Conservation (phyloP, 2,888 invertebrate genomes). For the Sminthurinus aureus region DNA sequence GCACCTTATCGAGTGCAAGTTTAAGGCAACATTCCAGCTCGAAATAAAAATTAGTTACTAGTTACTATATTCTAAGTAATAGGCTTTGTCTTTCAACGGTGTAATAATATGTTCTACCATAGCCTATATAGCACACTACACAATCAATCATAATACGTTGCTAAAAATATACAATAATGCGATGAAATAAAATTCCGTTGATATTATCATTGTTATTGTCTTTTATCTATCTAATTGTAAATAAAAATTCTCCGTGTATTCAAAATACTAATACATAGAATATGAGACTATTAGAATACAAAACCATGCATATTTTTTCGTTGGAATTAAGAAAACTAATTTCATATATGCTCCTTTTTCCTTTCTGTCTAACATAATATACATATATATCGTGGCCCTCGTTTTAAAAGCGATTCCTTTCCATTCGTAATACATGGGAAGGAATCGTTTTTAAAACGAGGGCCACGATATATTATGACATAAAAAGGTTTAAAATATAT, state of each 20-base stretch:
- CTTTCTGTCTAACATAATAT: background rate
- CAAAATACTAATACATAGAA: slow-evolving; percentile 6
- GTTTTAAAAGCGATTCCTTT: too few relatives aligned
- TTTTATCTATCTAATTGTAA: background rate
- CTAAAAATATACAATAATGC: slow-evolving; percentile 14
- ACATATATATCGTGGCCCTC: too few relatives aligned
- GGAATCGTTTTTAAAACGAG: too few relatives aligned
- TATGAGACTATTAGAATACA: too few relatives aligned
- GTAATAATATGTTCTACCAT: too few relatives aligned
- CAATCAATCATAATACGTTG: background rate
- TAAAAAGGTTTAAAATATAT: background rate
- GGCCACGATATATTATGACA: too few relatives aligned
- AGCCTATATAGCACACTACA: too few relatives aligned
- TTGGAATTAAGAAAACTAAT: background rate
- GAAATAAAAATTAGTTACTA: slow-evolving; percentile 1
- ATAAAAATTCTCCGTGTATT: slow-evolving; percentile 1
- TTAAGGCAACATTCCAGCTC: slow-evolving; percentile 20
- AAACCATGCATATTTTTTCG: too few relatives aligned
- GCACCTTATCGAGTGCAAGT: slow-evolving; percentile 14
- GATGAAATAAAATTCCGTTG: background rate
- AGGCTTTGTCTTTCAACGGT: too few relatives aligned
- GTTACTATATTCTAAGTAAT: too few relatives aligned
- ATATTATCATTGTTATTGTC: background rate
- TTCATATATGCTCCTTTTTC: background rate
- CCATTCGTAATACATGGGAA: too few relatives aligned